A percentile compares a stretch with the other conserved stretches of the same genome.
phyloP scores from a whole-genome alignment of 2,888 invertebrate species.

The Hermaeophaga mercurialis region DNA sequence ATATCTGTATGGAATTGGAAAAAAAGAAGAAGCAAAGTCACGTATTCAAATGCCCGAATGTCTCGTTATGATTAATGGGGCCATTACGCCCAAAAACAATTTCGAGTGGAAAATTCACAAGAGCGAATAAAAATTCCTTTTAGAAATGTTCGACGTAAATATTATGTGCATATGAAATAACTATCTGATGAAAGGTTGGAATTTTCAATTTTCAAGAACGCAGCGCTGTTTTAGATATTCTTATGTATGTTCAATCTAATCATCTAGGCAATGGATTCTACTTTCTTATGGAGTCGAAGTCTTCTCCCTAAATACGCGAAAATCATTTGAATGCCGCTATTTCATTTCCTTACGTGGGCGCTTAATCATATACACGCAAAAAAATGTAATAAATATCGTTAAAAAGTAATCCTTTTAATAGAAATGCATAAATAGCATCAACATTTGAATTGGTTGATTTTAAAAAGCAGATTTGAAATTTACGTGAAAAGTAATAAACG shows the following conservation, averaged over 20 bases:
- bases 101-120: constrained; percentile 10
- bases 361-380: constrained; percentile 2
- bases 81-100: constrained; percentile 10
- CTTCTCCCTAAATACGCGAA: constrained; percentile 23
- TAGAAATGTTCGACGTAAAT: constrained; percentile 41
- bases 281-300: constrained; percentile 28
- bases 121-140: constrained; percentile 38
- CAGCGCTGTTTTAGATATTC: constrained; percentile 35
- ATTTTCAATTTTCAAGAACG: constrained; percentile 43
- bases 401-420: no score
- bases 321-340: constrained; percentile 30
- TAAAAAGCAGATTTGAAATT: no score
- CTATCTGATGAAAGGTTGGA: constrained; percentile 41
- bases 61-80: constrained; percentile 11
- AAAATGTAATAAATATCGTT: neutral
- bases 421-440: no score
- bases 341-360: constrained; percentile 22
- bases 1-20: no score
- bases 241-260: constrained; percentile 35
- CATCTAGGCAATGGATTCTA: constrained; percentile 32
- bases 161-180: constrained; percentile 46
- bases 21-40: neutral
- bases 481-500: no score
- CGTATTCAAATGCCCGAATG: constrained; percentile 13
- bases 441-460: no score